Evolutionary conservation across 1,140 invertebrate species (phyloP), one percentile per base, ranked within the genome.

Genomic region (Sminthurinus signatus): DNA sequence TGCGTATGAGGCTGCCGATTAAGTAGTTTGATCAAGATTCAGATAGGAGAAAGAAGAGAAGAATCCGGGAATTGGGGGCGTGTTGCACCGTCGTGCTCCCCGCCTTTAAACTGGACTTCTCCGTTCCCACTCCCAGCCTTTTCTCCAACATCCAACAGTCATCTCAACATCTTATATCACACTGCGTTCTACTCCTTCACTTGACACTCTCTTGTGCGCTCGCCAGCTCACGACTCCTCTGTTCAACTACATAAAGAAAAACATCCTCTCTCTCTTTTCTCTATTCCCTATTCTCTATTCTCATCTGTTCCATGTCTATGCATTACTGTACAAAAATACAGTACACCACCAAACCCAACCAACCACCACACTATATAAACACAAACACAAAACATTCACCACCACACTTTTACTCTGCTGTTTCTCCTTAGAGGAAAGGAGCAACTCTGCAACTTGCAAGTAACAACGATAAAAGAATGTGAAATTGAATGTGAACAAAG

Each of bases 21-120:
- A 8, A 15, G 5, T 36, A 36, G 32, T 36, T 36, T 36, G 32
- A n/a, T n/a, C n/a, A n/a, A n/a, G n/a, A n/a, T n/a, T n/a, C n/a
- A n/a, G n/a, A n/a, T n/a, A n/a, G n/a, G n/a, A n/a, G n/a, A n/a
- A n/a, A n/a, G n/a, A n/a, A n/a, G n/a, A n/a, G n/a, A n/a, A n/a
- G 32, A 36, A 36, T 36, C 15, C 32, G 32, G 32, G 32, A 8
- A 8, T 8, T 5, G 32, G 32, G 56, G 62, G 62, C 62, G 62
- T 63, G 55, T 64, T 59, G 62, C 62, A 64, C 62, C 62, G 62
- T 51, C 62, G 55, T 64, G 5, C 5, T 55, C 55, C 50, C 55
- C 62, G 55, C 43, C 62, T 55, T 58, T n/a, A 46, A 39, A 58
- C 55, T 58, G 62, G 42, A 48, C 54, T 32, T 54, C 48, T 51